Base-by-base conservation (phyloP, 2,797 vertebrate species). In the Gadopsis bispinosus region DNA sequence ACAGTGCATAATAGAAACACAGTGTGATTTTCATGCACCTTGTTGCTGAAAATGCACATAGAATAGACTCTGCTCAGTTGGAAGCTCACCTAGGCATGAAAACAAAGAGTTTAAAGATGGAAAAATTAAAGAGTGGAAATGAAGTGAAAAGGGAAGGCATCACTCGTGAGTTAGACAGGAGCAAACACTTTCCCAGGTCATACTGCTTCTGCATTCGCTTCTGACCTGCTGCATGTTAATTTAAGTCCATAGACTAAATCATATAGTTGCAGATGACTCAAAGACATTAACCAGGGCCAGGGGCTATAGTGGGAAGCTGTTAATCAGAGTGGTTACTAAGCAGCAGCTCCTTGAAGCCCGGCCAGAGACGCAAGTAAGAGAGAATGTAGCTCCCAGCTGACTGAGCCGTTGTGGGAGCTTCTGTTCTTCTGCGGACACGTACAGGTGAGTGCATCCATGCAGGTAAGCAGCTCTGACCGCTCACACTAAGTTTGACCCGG, bases 231-330 rank as follows among this genome's bases (percentile, higher is more conserved):
- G 73, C 66, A n/a, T 48, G 58, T 61, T 81, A 41, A 65, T 62
- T 69, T 37, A 69, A 53, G 62, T 61, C 62, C 47, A 54, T 22
- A 14, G 43, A 78, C 58, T 53, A 54, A 73, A 69, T 78, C 43
- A 48, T 20, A 41, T 31, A 29, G 64, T 71, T 59, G 58, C 65
- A 63, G 66, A 82, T 26, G 61, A 75, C 61, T 83, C 29, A 12
- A n/a, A 70, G 79, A 60, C 73, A 81, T 77, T 70, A 75, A 84
- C 75, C 65, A 80, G 62, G 69, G 69, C 56, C 71, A 56, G 56
- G 48, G 13, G 56, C 51, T 29, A 55, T 43, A 55, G 62, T 22
- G 26, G 64, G 47, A 71, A 66, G 79, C 66, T 51, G 82, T 69
- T 86, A 29, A 79, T 85, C 78, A 67, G 69, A 63, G 51, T 33